Conservation (phyloP, 2,888 invertebrate genomes). For the Drosophila melanosoma region DNA sequence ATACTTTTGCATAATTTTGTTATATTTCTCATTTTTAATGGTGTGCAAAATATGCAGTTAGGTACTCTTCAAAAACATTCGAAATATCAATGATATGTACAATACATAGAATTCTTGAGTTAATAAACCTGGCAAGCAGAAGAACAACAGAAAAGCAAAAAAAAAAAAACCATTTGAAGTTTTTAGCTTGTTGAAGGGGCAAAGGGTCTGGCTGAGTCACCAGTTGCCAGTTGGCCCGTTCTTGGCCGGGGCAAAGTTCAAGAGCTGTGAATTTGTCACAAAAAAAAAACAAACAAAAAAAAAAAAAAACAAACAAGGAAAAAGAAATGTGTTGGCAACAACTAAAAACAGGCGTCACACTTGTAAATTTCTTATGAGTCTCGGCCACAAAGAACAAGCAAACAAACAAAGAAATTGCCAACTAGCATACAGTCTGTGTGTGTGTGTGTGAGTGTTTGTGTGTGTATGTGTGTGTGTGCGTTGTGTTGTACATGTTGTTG, state of each 20-base stretch:
- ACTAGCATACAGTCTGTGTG: slow-evolving; percentile 14
- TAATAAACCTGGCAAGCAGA: slow-evolving; percentile 19
- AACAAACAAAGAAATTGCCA: slow-evolving; percentile 30
- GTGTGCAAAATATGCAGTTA: not conserved
- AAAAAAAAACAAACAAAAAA: not conserved
- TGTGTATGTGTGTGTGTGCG: slow-evolving; percentile 2
- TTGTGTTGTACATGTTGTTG: slow-evolving; percentile 14
- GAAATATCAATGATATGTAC: not conserved
- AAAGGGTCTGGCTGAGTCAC: slow-evolving; percentile 18
- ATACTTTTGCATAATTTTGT: not conserved
- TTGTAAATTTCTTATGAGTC: slow-evolving; percentile 72
- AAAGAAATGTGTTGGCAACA: not conserved
- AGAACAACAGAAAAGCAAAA: not conserved
- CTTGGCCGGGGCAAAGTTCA: slow-evolving; percentile 44
- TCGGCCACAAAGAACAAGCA: slow-evolving; percentile 36
- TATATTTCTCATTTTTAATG: not conserved
- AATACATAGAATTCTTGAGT: not conserved
- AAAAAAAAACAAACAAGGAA: not conserved
- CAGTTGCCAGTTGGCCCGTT: slow-evolving; percentile 26
- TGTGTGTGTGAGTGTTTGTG: slow-evolving; percentile 17
- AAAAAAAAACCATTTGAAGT: slow-evolving; percentile 27
- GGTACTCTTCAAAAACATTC: not conserved
- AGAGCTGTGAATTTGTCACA: slow-evolving; percentile 44
- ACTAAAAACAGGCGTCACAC: slow-evolving; percentile 35
- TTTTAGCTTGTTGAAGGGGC: slow-evolving; percentile 40